Conservation (phyloP, 2,797 vertebrate species). For the Liparis tanakae region DNA sequence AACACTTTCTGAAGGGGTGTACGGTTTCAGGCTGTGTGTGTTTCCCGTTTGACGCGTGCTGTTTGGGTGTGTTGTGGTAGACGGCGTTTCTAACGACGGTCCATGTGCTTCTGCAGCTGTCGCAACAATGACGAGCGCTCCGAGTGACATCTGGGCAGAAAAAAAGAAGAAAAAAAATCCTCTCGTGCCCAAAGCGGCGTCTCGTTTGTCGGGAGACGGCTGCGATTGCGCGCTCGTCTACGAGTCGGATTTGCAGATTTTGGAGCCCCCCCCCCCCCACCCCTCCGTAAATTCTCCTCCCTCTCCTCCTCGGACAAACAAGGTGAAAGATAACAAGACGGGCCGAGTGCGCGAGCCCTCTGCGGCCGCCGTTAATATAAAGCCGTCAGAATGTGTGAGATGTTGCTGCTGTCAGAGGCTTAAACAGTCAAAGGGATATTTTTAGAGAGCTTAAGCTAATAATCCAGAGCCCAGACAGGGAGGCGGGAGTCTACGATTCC, state of each 20-base stretch:
- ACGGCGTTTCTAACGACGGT: slow-evolving; percentile 59
- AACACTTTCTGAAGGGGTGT: slow-evolving; percentile 55
- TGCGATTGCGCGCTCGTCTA: slow-evolving; percentile 62
- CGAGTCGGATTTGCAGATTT: slow-evolving; percentile 54
- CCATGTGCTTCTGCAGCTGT: slow-evolving; percentile 77
- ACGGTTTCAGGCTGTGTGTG: slow-evolving; percentile 48
- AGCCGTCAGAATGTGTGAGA: slow-evolving; percentile 81
- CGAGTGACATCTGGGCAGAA: slow-evolving; percentile 74
- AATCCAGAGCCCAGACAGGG: slow-evolving; percentile 77
- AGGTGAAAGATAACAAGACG: slow-evolving; percentile 77
- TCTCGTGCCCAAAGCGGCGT: slow-evolving; percentile 53
- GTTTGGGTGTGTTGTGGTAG: slow-evolving; percentile 65
- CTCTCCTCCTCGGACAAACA: slow-evolving; percentile 65
- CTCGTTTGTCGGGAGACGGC: slow-evolving; percentile 71
- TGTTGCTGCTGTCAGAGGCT: slow-evolving; percentile 80
- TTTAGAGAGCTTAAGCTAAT: slow-evolving; percentile 85
- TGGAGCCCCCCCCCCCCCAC: neutral
- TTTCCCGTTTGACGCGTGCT: slow-evolving; percentile 60
- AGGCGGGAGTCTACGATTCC: slow-evolving; percentile 62
- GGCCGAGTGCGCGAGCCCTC: slow-evolving; percentile 67
- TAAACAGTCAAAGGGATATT: slow-evolving; percentile 83
- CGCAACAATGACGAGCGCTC: slow-evolving; percentile 74
- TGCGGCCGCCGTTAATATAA: slow-evolving; percentile 74
- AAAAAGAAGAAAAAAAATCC: slow-evolving; percentile 41
- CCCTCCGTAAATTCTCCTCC: slow-evolving; percentile 50